Percentiles rank a stretch among this genome's conserved stretches.
These are phyloP conservation scores for Elgaria multicarinata DNA, from an alignment of 2,113 vertebrate genomes.

Conservation along the genomic window DNA sequence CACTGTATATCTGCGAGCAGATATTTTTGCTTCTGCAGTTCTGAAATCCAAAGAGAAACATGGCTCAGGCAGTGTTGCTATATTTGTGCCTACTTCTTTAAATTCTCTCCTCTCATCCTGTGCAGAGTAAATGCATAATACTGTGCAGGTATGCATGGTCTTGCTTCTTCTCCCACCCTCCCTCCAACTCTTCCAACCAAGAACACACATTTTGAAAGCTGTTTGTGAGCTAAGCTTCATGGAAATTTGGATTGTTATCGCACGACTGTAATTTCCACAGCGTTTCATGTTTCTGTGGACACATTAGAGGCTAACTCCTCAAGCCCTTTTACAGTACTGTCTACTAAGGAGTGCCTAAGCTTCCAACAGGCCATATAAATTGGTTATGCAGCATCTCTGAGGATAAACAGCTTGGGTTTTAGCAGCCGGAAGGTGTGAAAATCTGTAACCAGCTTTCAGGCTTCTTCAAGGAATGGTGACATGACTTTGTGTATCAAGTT, in stretches of 20 bases:
- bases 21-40: not conserved
- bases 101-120: slow-evolving; percentile 24
- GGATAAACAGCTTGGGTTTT: slow-evolving; percentile 29
- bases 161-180: slow-evolving; percentile 20
- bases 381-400: slow-evolving; percentile 37
- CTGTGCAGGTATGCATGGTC: slow-evolving; percentile 53
- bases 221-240: slow-evolving; percentile 53
- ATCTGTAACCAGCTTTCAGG: not conserved
- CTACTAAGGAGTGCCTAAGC: slow-evolving; percentile 50
- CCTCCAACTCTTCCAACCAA: slow-evolving; percentile 6
- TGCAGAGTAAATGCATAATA: slow-evolving; percentile 38
- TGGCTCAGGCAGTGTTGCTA: not conserved
- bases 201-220: slow-evolving; percentile 47
- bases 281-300: slow-evolving; percentile 56
- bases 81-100: slow-evolving; percentile 31
- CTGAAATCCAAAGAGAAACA: slow-evolving; percentile 17
- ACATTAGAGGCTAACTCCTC: slow-evolving; percentile 54
- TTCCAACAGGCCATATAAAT: slow-evolving; percentile 48
- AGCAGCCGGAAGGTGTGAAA: slow-evolving; percentile 23
- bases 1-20: slow-evolving; percentile 17
- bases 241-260: slow-evolving; percentile 69
- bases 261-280: slow-evolving; percentile 54
- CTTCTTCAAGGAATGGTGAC: slow-evolving; percentile 12
- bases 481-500: slow-evolving; percentile 20
- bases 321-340: slow-evolving; percentile 26